phyloP scores from a whole-genome alignment of 1,140 invertebrate genomes.

The Drosophila mauritiana region DNA sequence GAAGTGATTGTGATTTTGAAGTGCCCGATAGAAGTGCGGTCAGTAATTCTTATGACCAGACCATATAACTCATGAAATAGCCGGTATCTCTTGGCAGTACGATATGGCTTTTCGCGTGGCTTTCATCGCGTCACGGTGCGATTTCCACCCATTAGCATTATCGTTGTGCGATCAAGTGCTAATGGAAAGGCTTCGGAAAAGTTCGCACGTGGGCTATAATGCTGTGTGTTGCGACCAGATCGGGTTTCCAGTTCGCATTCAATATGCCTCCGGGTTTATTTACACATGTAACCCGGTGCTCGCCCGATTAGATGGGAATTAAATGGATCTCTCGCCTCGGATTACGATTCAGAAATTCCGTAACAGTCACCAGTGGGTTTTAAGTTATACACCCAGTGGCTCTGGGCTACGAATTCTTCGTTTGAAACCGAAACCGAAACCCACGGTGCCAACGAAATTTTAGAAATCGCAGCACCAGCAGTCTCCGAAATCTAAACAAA shows the following conservation, averaged over 20 bases:
- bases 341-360: constrained; percentile 1
- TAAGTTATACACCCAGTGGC: background rate
- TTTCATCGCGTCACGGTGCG: constrained; percentile 2
- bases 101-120: constrained; percentile 22
- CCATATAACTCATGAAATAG: constrained; percentile 19
- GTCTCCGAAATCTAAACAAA: constrained; percentile 47
- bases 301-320: constrained; percentile 11
- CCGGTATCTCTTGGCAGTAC: constrained; percentile 14
- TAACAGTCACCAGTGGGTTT: background rate
- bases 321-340: background rate
- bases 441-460: background rate
- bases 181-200: constrained; percentile 18
- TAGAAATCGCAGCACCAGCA: constrained; percentile 20
- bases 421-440: background rate
- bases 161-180: constrained; percentile 17
- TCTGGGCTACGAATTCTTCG: background rate
- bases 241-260: constrained; percentile 11
- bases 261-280: background rate
- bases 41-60: constrained; percentile 1
- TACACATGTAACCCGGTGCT: constrained; percentile 1
- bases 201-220: constrained; percentile 15
- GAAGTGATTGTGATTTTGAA: constrained; percentile 1
- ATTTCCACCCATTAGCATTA: constrained; percentile 30
- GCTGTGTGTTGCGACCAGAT: background rate
- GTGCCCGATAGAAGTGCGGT: constrained; percentile 1